Conservation (phyloP, 1,140 invertebrate genomes). For the Probaryconus sp. region DNA sequence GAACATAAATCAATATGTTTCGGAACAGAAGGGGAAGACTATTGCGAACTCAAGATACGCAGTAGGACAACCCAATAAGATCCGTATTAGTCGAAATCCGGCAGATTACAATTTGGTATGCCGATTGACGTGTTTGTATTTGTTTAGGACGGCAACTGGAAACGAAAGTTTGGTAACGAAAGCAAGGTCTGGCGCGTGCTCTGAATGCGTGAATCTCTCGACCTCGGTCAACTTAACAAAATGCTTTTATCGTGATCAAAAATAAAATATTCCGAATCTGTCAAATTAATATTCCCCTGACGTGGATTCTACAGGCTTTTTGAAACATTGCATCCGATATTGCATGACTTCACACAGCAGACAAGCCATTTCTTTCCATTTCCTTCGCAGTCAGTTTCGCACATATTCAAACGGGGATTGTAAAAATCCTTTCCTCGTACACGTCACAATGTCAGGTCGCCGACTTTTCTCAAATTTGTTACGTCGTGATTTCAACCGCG, state of each 20-base stretch:
- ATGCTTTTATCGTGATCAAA: conserved; percentile 38
- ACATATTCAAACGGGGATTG: conserved; percentile 30
- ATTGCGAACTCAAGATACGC: no score
- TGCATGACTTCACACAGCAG: background rate
- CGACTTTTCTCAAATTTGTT: conserved; percentile 47
- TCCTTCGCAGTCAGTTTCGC: background rate
- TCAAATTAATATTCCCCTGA: conserved; percentile 33
- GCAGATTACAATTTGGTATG: conserved; percentile 23
- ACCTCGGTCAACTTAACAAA: conserved; percentile 5
- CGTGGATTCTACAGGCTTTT: background rate
- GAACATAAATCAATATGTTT: conserved; percentile 53
- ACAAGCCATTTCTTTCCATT: conserved; percentile 14
- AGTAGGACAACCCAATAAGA: conserved; percentile 13
- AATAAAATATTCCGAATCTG: conserved; percentile 9
- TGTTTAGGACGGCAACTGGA: conserved; percentile 17
- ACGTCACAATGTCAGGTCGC: conserved; percentile 36
- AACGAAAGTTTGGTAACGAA: background rate
- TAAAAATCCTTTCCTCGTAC: conserved; percentile 27
- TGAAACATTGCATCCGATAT: conserved; percentile 6
- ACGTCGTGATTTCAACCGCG: conserved; percentile 43
- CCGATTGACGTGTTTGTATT: conserved; percentile 39
- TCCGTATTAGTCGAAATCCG: conserved; percentile 23
- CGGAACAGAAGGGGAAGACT: conserved; percentile 16
- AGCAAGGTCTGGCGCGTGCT: background rate
- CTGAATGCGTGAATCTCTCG: background rate